Base-by-base conservation (phyloP, 37 sponge, comb jelly and placozoan species). In the Halisarca cf. caerulea region DNA sequence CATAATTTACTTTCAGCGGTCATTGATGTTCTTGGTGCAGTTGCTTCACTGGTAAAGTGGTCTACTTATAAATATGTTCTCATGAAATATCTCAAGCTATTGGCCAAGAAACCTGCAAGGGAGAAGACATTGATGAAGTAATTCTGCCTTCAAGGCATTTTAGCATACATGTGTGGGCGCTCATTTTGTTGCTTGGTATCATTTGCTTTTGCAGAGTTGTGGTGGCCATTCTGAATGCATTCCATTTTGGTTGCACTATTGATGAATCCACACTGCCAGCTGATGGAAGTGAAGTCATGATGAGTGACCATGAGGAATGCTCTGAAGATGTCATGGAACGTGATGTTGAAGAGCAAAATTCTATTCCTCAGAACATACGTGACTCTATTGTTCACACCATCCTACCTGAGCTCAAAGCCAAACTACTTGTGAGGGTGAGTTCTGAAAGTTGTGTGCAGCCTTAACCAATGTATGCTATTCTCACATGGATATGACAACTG, bases 1-100 rank as follows among this genome's bases (percentile, higher is more conserved):
- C 94, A 90, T 54, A 96, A 96, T 38, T 73, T 96, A 25, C 39
- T 96, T 2, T 75, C 84, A 30, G 95, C 94, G 70, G 94, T 89
- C 15, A 83, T 96, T 20, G 75, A 55, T 58, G 96, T 93, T 44
- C 61, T 96, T 55, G 85, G 82, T 27, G 89, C 85, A 14, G 28
- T 88, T 3, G 86, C 94, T 17, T 14, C 47, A 20, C 87, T 80
- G 32, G 73, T 90, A 25, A 77, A 68, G 30, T 96, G 96, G 96
- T 9, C 89, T 33, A 66, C 45, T 30, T 96, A 96, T 62, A 80
- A 44, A 24, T 85, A 78, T 59, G 17, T 88, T 0, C 77, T 96
- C 64, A 68, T 59, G 79, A 88, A 86, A 34, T 89, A 93, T 72
- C 79, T 96, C 18, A 25, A 89, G 23, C 91, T 83, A 38, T 83